Evolutionary conservation across 2,113 vertebrate species (phyloP).

Genomic region (Dipodomys merriami): DNA sequence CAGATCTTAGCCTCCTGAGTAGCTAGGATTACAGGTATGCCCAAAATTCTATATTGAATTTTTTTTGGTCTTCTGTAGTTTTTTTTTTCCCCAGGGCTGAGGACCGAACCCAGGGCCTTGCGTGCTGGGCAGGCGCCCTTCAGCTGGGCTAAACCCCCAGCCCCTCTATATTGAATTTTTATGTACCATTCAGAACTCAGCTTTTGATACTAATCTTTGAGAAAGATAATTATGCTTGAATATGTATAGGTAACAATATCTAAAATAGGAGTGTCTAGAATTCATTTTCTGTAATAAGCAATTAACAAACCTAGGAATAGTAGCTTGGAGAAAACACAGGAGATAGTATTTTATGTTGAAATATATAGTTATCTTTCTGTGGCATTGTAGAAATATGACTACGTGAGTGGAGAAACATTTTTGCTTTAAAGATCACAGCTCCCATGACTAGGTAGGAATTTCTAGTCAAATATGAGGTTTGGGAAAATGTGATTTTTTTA

Average conservation of each 20-base stretch:
- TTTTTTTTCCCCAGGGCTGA: no score
- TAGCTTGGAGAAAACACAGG: constrained; percentile 26
- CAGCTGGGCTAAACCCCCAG: no score
- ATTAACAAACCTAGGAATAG: not conserved
- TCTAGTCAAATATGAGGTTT: not conserved
- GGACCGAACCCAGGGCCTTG: no score
- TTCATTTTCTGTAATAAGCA: constrained; percentile 4
- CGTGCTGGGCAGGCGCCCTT: no score
- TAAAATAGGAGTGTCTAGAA: not conserved
- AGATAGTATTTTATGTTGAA: constrained; percentile 31
- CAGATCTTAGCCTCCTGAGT: no score
- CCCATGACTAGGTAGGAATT: not conserved
- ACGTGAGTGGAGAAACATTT: not conserved
- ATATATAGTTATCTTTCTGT: not conserved
- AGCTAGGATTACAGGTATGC: no score
- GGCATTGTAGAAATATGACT: not conserved
- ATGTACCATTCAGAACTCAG: not conserved
- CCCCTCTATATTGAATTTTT: not conserved
- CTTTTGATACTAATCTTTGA: not conserved
- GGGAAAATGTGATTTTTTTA: not conserved
- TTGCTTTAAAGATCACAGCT: not conserved
- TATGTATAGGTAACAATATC: not conserved
- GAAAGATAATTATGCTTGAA: not conserved
- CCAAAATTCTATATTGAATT: no score
- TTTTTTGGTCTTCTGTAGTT: not conserved